Evolutionary conservation across 2,888 invertebrate genomes (phyloP), one percentile per base, ranked within the genome.

Genomic region (Teleogryllus oceanicus): DNA sequence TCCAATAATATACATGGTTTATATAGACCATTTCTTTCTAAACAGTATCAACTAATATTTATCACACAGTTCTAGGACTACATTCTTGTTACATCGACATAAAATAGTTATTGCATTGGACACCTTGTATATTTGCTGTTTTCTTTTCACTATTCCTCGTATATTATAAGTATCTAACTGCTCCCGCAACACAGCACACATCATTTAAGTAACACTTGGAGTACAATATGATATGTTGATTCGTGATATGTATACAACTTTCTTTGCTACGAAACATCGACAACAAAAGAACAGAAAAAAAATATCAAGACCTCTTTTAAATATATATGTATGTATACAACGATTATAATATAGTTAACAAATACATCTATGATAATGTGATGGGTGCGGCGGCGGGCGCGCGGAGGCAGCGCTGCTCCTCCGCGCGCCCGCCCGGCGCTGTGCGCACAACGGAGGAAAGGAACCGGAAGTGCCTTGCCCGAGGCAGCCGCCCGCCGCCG

Each of bases 131-230:
- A 77, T 49, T 49, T 49, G 49, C 77, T 77, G 50, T 49, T 77
- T 77, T n/a, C 11, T 18, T 18, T 49, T n/a, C 77, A 18, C 62
- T 62, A 62, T 62, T 18, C 62, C 62, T n/a, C 62, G n/a, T 62
- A 62, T 62, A 62, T 62, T 62, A 62, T 62, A 62, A n/a, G n/a
- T 18, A 62, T n/a, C 62, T 62, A 62, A 18, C 62, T 62, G 62
- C 62, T 62, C n/a, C 62, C 62, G 62, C 62, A 62, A 62, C n/a
- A 62, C 62, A 62, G 62, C 62, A 18, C 62, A 62, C 62, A 62
- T 62, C 37, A 18, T 10, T 76, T 78, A 80, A 78, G 77, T 80
- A 80, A 80, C 78, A 80, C 78, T 80, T 78, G 75, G 77, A 80
- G 76, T 79, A 79, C 75, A 78, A 20, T 49, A 78, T 78, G 78